phyloP scores from a whole-genome alignment of 1,140 invertebrate genomes.

The Portunus trituberculatus region DNA sequence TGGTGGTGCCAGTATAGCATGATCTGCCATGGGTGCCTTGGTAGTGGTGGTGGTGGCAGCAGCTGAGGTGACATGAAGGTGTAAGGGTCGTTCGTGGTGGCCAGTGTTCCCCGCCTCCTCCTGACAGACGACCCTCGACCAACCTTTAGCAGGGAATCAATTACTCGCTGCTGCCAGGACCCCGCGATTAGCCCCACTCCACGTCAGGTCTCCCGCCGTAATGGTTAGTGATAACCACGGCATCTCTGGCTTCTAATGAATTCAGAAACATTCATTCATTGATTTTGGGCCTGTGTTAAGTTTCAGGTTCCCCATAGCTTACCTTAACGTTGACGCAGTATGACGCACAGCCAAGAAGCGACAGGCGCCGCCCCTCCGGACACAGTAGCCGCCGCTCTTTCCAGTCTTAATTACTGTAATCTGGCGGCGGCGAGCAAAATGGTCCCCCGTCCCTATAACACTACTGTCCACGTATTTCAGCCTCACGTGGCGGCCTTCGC shows the following conservation, averaged over 20 bases:
- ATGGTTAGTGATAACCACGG: constrained; percentile 4
- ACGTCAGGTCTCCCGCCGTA: not conserved
- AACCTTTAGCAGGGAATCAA: not conserved
- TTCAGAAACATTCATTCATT: not conserved
- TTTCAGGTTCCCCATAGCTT: not conserved
- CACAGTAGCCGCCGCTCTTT: not conserved
- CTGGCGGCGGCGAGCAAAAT: not conserved
- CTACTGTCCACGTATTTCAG: not conserved
- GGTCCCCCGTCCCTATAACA: not conserved
- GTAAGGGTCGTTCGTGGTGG: too few relatives aligned
- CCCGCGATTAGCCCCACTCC: constrained; percentile 7
- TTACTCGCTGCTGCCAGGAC: not conserved
- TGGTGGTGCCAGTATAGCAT: too few relatives aligned
- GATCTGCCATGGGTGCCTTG: too few relatives aligned
- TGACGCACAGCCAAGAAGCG: not conserved
- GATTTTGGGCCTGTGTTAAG: not conserved
- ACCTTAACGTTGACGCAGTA: not conserved
- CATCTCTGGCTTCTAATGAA: not conserved
- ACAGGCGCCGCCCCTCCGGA: not conserved
- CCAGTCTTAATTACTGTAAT: not conserved
- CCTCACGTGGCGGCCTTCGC: not conserved
- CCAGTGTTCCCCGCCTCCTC: not conserved
- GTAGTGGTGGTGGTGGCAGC: too few relatives aligned
- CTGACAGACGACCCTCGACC: constrained; percentile 5
- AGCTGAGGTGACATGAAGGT: not conserved